Evolutionary conservation across 2,113 vertebrate genomes (phyloP), one percentile per base, ranked within the genome.

Genomic region (Montifringilla adamsi): DNA sequence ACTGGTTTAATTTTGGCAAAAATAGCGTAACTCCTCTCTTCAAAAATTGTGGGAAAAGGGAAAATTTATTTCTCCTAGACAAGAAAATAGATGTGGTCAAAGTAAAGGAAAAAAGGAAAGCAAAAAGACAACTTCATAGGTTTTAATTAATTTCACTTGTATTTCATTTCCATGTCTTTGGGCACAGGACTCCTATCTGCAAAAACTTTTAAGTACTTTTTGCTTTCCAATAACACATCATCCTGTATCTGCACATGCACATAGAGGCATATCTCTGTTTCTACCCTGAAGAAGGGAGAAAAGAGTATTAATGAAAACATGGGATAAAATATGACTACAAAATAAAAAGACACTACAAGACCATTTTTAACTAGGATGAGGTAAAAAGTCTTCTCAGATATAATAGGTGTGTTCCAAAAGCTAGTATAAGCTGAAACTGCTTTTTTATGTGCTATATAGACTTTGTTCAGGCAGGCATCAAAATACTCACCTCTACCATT

Each of bases 401-500:
- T 17, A 24, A 52, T 1, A 63, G 5, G 17, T 69, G 4, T 16
- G 44, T 26, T 69, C 30, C 50, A 70, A 63, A 70, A 78, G n/a
- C 35, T 24, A 41, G 21, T 50, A 81, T 68, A 72, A 72, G 20
- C 16, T 1, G 6, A 66, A 47, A 55, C 3, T 24, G 15, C 2
- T 23, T 39, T 83, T 87, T 46, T 26, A 52, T 2, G 1, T 7
- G 11, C 15, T 60, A 21, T 10, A 26, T 1, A 30, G 39, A 60
- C 11, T 77, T 68, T 50, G 28, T 31, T 89, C 31, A 63, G 33
- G 43, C 22, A 77, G 43, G 41, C 46, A 79, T n/a, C 20, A 7
- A 62, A 72, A 49, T 41, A 95, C 98, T 97, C 94, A 99, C 99
- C 98, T 99, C 99, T 47, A 99, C 98, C 99, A 99, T 99, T 96